phyloP scores from a whole-genome alignment of 2,888 invertebrate genomes.

The Osmoderma eremita region DNA sequence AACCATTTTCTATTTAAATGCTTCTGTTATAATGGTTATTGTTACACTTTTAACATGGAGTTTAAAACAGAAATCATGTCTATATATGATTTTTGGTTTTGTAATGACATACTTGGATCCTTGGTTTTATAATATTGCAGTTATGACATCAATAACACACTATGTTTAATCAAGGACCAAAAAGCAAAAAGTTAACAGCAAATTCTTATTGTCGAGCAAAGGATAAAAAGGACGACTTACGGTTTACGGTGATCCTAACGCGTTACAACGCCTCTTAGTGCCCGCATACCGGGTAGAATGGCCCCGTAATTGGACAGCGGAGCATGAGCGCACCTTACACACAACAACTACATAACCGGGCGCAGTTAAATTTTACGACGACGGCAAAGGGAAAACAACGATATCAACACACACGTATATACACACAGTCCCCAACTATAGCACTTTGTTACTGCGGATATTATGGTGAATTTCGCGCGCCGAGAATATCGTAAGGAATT shows the following conservation, averaged over 20 bases:
- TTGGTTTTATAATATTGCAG: too few species aligned
- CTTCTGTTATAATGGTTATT: too few species aligned
- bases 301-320: conserved; percentile 26
- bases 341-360: conserved; percentile 14
- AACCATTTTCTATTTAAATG: too few species aligned
- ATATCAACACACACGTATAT: conserved; percentile 13
- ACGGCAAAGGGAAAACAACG: conserved; percentile 7
- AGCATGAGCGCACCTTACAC: conserved; percentile 17
- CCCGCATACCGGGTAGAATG: conserved; percentile 2
- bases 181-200: too few species aligned
- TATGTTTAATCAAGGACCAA: too few species aligned
- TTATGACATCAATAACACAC: too few species aligned
- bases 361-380: conserved; percentile 20
- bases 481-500: conserved; percentile 30
- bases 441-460: background rate
- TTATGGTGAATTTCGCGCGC: conserved; percentile 24
- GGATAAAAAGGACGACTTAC: conserved; percentile 7
- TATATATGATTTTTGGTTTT: too few species aligned
- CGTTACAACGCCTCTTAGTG: background rate
- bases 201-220: too few species aligned
- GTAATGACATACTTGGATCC: too few species aligned
- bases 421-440: conserved; percentile 11
- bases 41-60: too few species aligned
- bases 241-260: conserved; percentile 5
- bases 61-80: too few species aligned